Evolutionary conservation across 35 echinoderm and acorn worm genomes (phyloP), one percentile per base, ranked within the genome.

Genomic region (Apostichopus parvimensis): DNA sequence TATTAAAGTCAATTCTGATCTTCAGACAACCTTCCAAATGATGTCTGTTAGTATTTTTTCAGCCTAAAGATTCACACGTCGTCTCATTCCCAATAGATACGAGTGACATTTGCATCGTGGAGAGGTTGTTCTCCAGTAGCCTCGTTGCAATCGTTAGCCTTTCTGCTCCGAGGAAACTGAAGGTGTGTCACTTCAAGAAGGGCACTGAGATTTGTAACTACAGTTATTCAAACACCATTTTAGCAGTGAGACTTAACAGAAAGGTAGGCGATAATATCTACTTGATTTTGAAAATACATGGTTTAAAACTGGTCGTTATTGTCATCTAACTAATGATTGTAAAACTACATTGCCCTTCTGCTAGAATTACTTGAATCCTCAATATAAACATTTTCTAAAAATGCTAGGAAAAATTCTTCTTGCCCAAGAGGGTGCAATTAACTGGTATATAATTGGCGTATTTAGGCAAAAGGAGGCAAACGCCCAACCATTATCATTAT

Each of bases 181-280:
- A 99, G 83, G 97, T 99, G 18, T 99, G 97, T 82, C 97, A 99
- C 90, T 99, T 99, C 92, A 99, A 99, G 94, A 99, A 99, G 73
- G 97, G 97, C 53, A 99, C 97, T 11, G 97, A 99, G 85, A 99
- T 99, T 66, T 99, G 97, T 79, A 99, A 99, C 93, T 99, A 99
- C 94, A 99, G 97, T 88, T 99, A 99, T 82, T 95, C 97, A 61
- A 99, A 99, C 85, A 99, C 97, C 10, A 99, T 99, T 64, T 78
- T 99, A 87, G 97, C 97, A 71, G 97, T 99, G 87, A 95, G 94
- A 84, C 92, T 99, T 5, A 99, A 99, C 56, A 91, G 97, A 77
- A 93, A 87, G 89, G 97, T 99, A 90, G 82, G 87, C 23, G 14
- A 93, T 17, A 80, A 1, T 11, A 6, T 54, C 12, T 61, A 61